Evolutionary conservation across 2,113 vertebrate genomes (phyloP).

Genomic region (Lophius piscatorius): DNA sequence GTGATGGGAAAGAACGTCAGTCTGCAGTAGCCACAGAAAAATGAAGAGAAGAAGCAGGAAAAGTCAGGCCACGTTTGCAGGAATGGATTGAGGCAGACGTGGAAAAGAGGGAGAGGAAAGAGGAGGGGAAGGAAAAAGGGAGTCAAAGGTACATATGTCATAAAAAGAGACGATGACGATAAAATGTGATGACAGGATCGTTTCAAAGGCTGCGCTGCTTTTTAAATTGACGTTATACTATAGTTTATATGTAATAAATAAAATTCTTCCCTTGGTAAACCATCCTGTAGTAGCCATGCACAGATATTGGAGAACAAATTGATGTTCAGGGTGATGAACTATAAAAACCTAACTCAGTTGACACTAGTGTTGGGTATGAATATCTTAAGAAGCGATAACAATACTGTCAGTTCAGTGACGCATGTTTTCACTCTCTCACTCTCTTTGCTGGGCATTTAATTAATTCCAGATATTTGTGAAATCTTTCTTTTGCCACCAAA

Average conservation of each 20-base stretch:
- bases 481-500: too few species aligned
- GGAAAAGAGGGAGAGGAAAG: neutral
- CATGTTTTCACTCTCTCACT: too few species aligned
- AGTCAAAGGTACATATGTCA: conserved; percentile 3
- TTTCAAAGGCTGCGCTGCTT: neutral
- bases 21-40: conserved; percentile 82
- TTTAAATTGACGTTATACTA: too few species aligned
- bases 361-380: too few species aligned
- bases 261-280: neutral
- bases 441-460: too few species aligned
- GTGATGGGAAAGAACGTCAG: conserved; percentile 96
- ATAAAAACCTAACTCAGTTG: too few species aligned
- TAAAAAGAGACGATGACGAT: neutral
- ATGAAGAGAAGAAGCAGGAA: conserved; percentile 35
- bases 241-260: neutral
- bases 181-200: neutral
- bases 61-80: neutral
- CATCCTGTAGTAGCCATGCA: neutral
- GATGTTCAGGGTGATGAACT: too few species aligned
- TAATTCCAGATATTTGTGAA: too few species aligned
- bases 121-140: neutral
- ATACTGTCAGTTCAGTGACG: too few species aligned
- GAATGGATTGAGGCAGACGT: neutral
- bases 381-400: too few species aligned
- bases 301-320: neutral